Evolutionary conservation across 2,113 vertebrate species (phyloP).

Genomic region (Gavia stellata): DNA sequence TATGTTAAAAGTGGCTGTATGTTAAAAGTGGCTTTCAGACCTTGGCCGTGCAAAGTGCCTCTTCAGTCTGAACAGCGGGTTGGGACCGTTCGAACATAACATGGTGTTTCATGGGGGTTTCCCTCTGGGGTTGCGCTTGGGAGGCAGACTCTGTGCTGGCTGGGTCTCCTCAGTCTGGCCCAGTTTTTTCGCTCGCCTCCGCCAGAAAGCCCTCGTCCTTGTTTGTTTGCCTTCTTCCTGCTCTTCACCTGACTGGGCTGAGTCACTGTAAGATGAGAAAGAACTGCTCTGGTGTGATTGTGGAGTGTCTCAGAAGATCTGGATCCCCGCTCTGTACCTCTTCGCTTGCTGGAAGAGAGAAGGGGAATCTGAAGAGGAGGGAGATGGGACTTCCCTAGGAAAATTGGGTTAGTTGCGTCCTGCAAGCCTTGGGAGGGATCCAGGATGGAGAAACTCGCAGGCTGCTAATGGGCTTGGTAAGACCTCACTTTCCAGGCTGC

Average conservation of each 20-base stretch:
- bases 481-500: constrained; percentile 23
- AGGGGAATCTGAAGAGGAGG: background rate
- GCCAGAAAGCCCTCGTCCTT: background rate
- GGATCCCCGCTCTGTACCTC: background rate
- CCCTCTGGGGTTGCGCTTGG: rapidly evolving
- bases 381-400: background rate
- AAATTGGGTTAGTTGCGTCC: background rate
- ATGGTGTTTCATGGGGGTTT: background rate
- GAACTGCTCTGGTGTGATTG: background rate
- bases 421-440: background rate
- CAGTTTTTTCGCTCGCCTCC: background rate
- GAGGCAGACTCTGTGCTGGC: background rate
- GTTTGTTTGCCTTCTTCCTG: background rate
- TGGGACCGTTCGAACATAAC: rapidly evolving
- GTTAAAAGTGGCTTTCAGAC: background rate
- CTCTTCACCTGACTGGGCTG: background rate
- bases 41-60: rapidly evolving
- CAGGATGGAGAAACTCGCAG: background rate
- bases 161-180: background rate
- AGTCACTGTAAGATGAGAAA: background rate
- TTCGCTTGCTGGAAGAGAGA: background rate
- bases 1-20: background rate
- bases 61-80: rapidly evolving
- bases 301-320: background rate
- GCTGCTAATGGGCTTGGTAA: constrained; percentile 41